Evolutionary conservation across 2,797 vertebrate genomes (phyloP), one percentile per base, ranked within the genome.

Genomic region (Pelobates cultripes): DNA sequence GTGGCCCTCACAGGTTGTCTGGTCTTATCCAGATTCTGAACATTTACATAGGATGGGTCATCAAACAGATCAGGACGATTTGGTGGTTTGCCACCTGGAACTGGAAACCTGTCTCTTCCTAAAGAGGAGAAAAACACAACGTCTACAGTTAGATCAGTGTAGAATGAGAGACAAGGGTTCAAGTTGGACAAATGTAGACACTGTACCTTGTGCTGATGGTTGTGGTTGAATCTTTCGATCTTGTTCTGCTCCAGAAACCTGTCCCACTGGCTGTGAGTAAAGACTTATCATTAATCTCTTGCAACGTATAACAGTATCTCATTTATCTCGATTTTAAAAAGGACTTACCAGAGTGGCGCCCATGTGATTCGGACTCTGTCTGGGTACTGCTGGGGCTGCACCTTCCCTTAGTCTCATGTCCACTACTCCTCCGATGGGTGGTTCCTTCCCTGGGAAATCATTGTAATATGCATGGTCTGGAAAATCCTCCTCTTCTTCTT

Each of bases 381-480:
- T 70, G 2, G 61, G 77, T 7, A 82, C 73, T 0, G 78, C 73
- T 7, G 85, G 43, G 0, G 77, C 4, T 7, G 86, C 86, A 17
- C 91, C 93, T 0, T 94, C 93, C 43, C 91, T 89, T 84, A 94
- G 88, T 87, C 97, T 91, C 97, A 98, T 95, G 91, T 99, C 98
- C 77, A 98, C 92, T 1, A 98, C 91, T 1, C 98, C 98, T 42
- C 97, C 97, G 0, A 97, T 93, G 63, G 98, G 97, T 53, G 98
- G 97, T 77, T 98, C 97, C 90, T 99, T 99, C 73, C 97, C 97
- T 0, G 97, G 98, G 85, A 98, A 99, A 86, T 99, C 97, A 12
- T 99, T 99, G 88, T 99, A 99, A 89, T 99, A 99, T 0, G 97
- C 97, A 82, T 98, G 97, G 0, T 98, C 97, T 0, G 94, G 88